A percentile compares a stretch with the other conserved stretches of the same genome.
These are phyloP conservation scores for Trissoscelio sp. DNA, from an alignment of 2,888 invertebrate species.

Conservation along the genomic window DNA sequence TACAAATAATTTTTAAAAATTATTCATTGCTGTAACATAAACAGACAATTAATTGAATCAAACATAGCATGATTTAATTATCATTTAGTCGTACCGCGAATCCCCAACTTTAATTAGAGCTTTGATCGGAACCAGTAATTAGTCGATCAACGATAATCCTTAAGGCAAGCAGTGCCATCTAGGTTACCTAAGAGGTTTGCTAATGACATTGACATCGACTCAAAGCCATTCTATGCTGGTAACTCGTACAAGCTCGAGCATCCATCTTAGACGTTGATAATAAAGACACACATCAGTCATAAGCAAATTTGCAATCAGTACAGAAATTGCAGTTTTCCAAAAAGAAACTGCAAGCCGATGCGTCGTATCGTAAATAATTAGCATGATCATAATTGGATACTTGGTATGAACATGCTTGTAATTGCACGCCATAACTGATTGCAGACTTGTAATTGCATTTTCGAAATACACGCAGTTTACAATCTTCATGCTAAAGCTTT, in stretches of 20 bases:
- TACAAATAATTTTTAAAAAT: too few relatives aligned
- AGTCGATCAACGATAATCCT: constrained; percentile 59
- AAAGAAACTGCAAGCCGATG: background rate
- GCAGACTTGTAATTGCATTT: constrained; percentile 26
- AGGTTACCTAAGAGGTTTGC: constrained; percentile 54
- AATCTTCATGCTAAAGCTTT: too few relatives aligned
- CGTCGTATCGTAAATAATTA: constrained; percentile 8
- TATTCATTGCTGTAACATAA: background rate
- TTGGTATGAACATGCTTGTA: background rate
- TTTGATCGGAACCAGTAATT: constrained; percentile 64
- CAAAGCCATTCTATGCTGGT: constrained; percentile 29
- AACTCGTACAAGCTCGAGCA: constrained; percentile 28
- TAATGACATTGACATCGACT: constrained; percentile 50
- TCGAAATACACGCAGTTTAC: background rate
- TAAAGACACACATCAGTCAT: constrained; percentile 51
- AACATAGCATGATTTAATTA: constrained; percentile 42
- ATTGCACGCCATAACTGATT: constrained; percentile 20
- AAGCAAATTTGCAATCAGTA: constrained; percentile 29
- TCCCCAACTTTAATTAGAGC: constrained; percentile 53
- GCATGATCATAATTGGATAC: constrained; percentile 18
- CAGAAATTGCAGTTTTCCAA: background rate
- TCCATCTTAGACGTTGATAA: constrained; percentile 44
- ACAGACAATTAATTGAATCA: constrained; percentile 37
- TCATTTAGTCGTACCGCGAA: constrained; percentile 44
- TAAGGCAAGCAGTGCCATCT: constrained; percentile 50